Base-by-base conservation (phyloP, 2,113 vertebrate species). In the Sapajus apella region DNA sequence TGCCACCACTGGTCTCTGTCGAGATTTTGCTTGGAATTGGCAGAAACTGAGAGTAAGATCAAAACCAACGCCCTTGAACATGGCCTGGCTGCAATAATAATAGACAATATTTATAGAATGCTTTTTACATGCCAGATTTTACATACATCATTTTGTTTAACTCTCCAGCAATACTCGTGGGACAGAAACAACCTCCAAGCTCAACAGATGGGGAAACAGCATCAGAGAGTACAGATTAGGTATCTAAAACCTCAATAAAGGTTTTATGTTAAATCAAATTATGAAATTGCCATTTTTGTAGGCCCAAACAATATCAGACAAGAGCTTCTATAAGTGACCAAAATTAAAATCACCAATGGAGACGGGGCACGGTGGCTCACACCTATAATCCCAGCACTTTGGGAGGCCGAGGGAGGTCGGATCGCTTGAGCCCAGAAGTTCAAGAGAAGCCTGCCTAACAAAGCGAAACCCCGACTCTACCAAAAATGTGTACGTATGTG, bases 201-300 rank as follows among this genome's bases (percentile, higher is more conserved):
- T 75, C 40, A 85, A 73, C 23, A 73, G 55, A 83, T 27, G 25
- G 45, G 37, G 50, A 90, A 55, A 40, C 68, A 79, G 56, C 21
- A n/a, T 76, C 56, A 76, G n/a, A 77, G 68, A 58, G 13, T 25
- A 18, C 52, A 88, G 52, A 12, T 76, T 76, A 76, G 23, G 70
- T 35, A 27, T n/a, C n/a, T 87, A 90, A 87, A 92, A 79, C 30
- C 45, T 64, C 52, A 75, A 64, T 47, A 40, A 84, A 92, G 50
- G 1, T 77, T 87, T 23, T 61, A 83, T 27, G 30, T 79, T 84
- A 23, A 7, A n/a, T 6, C 47, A 64, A 70, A 56, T 86, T 37
- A 55, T 89, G 45, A 90, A 83, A 77, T n/a, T 94, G 58, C 27
- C 45, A 10, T 85, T 77, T 97, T 94, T 79, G 10, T 72, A 87